phyloP scores from a whole-genome alignment of 2,888 invertebrate species.

The Sesamia inferens region DNA sequence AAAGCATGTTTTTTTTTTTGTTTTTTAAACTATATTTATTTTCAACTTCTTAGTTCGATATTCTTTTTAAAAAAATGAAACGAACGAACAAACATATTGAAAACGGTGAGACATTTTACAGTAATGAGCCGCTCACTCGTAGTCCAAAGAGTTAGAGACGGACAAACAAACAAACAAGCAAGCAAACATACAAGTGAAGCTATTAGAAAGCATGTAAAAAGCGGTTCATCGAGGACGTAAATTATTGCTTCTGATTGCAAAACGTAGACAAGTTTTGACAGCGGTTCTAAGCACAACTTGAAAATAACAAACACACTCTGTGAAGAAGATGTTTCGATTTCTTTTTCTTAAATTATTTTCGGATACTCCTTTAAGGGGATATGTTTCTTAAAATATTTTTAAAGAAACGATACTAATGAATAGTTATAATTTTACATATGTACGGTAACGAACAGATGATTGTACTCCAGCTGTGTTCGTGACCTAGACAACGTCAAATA shows the following conservation, averaged over 20 bases:
- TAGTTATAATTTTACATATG: conserved; percentile 6
- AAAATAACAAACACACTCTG: not conserved
- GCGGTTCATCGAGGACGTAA: not conserved
- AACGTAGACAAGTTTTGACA: conserved; percentile 4
- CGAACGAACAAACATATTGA: too few species aligned
- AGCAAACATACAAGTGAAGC: too few species aligned
- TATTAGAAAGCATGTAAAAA: too few species aligned
- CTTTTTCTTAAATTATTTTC: not conserved
- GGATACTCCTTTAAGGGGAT: not conserved
- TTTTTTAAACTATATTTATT: too few species aligned
- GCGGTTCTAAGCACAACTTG: not conserved
- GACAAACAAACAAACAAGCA: too few species aligned
- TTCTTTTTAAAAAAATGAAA: too few species aligned
- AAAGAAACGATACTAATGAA: conserved; percentile 35
- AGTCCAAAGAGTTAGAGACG: too few species aligned
- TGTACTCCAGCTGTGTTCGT: conserved; percentile 61
- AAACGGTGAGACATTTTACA: too few species aligned
- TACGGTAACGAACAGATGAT: conserved; percentile 24
- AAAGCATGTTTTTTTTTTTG: too few species aligned
- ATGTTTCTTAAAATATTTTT: not conserved
- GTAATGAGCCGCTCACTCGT: too few species aligned
- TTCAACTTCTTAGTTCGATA: too few species aligned
- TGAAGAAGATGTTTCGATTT: not conserved
- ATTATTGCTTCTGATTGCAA: not conserved
- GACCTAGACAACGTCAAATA: conserved; percentile 71